Evolutionary conservation across 1,140 invertebrate genomes (phyloP).

Genomic region (Dendroctonus ponderosae): DNA sequence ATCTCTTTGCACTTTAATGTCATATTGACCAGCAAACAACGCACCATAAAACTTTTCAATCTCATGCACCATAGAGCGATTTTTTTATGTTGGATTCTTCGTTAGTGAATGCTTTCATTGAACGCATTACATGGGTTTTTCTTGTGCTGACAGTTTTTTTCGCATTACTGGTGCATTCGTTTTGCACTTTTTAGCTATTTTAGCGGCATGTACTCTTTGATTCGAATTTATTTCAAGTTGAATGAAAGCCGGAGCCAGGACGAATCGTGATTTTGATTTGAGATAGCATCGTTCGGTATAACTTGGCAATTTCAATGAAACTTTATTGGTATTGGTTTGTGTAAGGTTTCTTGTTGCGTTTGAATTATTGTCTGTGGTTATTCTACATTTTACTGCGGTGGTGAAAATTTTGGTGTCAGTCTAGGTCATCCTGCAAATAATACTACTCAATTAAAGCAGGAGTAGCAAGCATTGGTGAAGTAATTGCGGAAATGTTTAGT

Average conservation of each 20-base stretch:
- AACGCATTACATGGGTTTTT: slow-evolving; percentile 6
- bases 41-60: too few relatives aligned
- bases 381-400: not conserved
- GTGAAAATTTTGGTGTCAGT: too few relatives aligned
- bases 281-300: slow-evolving; percentile 23
- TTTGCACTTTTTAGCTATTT: slow-evolving; percentile 29
- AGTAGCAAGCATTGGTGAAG: too few relatives aligned
- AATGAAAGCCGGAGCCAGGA: slow-evolving; percentile 13
- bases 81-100: not conserved
- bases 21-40: too few relatives aligned
- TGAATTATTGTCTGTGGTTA: slow-evolving; percentile 15
- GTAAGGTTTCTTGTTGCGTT: slow-evolving; percentile 21
- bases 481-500: too few relatives aligned
- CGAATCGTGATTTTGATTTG: slow-evolving; percentile 30
- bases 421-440: too few relatives aligned
- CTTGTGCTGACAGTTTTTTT: not conserved
- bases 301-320: slow-evolving; percentile 25
- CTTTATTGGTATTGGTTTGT: slow-evolving; percentile 25
- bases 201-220: slow-evolving; percentile 25
- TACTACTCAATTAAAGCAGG: too few relatives aligned
- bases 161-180: slow-evolving; percentile 1
- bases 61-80: not conserved
- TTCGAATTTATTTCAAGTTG: slow-evolving; percentile 24
- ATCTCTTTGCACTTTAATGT: not conserved
- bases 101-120: slow-evolving; percentile 6